phyloP scores from a whole-genome alignment of 2,797 vertebrate genomes.

The Xiphophorus birchmanni region DNA sequence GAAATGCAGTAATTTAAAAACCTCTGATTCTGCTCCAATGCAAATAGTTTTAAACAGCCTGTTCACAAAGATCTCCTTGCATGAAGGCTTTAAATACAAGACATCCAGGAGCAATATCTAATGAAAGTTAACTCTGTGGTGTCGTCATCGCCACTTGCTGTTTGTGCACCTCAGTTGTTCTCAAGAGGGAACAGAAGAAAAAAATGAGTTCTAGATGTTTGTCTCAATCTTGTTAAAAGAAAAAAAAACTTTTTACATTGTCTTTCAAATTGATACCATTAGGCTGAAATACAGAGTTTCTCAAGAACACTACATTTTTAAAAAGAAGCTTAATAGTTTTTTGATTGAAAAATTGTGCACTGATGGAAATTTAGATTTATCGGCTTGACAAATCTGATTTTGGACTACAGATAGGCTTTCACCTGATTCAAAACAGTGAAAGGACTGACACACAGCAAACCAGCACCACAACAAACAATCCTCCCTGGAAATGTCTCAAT shows the following conservation, averaged over 20 bases:
- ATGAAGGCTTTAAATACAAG: slow-evolving; percentile 2
- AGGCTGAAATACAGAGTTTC: not conserved
- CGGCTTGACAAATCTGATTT: too few relatives aligned
- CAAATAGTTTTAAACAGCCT: not conserved
- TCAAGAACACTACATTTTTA: not conserved
- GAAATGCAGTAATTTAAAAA: not conserved
- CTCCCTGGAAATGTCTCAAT: too few relatives aligned
- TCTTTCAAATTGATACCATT: not conserved
- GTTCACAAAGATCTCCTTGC: not conserved
- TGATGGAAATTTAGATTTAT: too few relatives aligned
- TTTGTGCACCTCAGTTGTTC: not conserved
- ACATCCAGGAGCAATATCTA: not conserved
- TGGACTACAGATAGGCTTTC: too few relatives aligned
- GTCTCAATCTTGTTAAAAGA: not conserved
- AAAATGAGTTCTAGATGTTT: not conserved
- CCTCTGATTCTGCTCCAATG: not conserved
- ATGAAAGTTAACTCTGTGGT: not conserved
- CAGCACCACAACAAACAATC: too few relatives aligned
- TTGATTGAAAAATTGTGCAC: not conserved
- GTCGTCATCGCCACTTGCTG: not conserved
- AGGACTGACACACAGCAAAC: too few relatives aligned
- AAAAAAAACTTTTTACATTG: not conserved
- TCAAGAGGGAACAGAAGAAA: too few relatives aligned
- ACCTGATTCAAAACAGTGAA: too few relatives aligned
- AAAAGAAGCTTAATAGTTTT: not conserved